Conservation (phyloP, 2,888 invertebrate genomes). For the Apocheima hispidaria region DNA sequence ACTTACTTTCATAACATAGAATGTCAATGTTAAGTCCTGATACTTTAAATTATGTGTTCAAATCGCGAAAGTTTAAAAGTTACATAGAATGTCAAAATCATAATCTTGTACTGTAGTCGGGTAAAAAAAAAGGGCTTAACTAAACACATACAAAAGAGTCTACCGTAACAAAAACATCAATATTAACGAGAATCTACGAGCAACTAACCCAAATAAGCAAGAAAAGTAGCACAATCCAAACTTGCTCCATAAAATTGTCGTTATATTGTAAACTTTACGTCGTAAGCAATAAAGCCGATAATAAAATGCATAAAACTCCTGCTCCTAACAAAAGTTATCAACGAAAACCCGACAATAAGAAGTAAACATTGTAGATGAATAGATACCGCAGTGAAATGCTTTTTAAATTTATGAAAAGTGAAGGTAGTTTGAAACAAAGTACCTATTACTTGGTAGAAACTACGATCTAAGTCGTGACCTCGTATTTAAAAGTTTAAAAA, state of each 20-base stretch:
- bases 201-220: slow-evolving; percentile 15
- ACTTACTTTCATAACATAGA: too few relatives aligned
- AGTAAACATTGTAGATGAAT: slow-evolving; percentile 25
- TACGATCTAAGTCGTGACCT: not conserved
- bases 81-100: too few relatives aligned
- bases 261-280: slow-evolving; percentile 20
- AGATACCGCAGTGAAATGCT: slow-evolving; percentile 5
- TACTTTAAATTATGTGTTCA: too few relatives aligned
- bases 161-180: not conserved
- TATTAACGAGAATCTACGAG: not conserved
- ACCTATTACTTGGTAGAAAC: not conserved
- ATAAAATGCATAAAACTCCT: slow-evolving; percentile 16
- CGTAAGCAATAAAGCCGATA: slow-evolving; percentile 20
- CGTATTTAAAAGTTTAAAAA: not conserved
- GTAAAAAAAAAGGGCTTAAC: not conserved
- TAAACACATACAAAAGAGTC: not conserved
- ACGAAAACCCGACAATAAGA: slow-evolving; percentile 7
- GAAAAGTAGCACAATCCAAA: slow-evolving; percentile 14
- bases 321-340: slow-evolving; percentile 10
- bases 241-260: slow-evolving; percentile 22
- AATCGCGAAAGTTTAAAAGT: too few relatives aligned
- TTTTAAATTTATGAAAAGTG: slow-evolving; percentile 6
- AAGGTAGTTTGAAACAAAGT: slow-evolving; percentile 2
- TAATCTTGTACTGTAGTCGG: too few relatives aligned
- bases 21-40: too few relatives aligned